Evolutionary conservation across 2,113 vertebrate species (phyloP).

Genomic region (Synchiropus splendidus): DNA sequence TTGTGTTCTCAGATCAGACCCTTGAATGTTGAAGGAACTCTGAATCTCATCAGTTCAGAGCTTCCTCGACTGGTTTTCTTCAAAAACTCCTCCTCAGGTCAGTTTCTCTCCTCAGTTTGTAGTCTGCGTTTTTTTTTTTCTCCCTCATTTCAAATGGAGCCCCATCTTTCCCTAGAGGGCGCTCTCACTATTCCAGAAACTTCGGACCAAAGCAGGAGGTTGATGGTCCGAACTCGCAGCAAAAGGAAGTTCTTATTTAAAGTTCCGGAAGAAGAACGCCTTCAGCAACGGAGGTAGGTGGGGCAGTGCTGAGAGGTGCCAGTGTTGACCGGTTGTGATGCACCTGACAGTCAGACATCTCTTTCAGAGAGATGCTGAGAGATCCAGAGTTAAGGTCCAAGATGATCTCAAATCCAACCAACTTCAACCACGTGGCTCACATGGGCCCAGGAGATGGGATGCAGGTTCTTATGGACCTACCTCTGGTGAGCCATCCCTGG

Average conservation of each 20-base stretch:
- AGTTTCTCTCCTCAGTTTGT: background rate
- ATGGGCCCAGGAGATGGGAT: conserved; percentile 98
- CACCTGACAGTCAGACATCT: too few relatives aligned
- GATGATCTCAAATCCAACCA: conserved; percentile 96
- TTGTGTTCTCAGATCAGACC: conserved; percentile 75
- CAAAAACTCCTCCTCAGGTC: conserved; percentile 80
- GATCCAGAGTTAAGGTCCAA: conserved; percentile 88
- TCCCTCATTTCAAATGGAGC: background rate
- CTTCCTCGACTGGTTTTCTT: conserved; percentile 87
- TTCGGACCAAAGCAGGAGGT: conserved; percentile 85
- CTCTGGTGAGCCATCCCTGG: conserved; percentile 72
- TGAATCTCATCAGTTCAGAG: conserved; percentile 86
- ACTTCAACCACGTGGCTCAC: conserved; percentile 98
- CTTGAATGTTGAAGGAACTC: conserved; percentile 80
- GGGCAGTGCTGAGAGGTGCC: too few relatives aligned
- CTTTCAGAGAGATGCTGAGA: conserved; percentile 87
- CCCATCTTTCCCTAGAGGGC: conserved; percentile 54
- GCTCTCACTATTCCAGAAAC: conserved; percentile 85
- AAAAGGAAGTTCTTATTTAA: conserved; percentile 95
- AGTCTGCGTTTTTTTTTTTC: background rate
- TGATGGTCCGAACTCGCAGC: conserved; percentile 93
- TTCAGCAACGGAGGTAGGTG: conserved; percentile 90
- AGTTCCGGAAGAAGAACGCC: conserved; percentile 86
- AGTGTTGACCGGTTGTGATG: background rate
- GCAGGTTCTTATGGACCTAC: conserved; percentile 98